These are phyloP conservation scores for Apis mellifera DNA, from an alignment of 1,140 invertebrate genomes.

Conservation along the genomic window DNA sequence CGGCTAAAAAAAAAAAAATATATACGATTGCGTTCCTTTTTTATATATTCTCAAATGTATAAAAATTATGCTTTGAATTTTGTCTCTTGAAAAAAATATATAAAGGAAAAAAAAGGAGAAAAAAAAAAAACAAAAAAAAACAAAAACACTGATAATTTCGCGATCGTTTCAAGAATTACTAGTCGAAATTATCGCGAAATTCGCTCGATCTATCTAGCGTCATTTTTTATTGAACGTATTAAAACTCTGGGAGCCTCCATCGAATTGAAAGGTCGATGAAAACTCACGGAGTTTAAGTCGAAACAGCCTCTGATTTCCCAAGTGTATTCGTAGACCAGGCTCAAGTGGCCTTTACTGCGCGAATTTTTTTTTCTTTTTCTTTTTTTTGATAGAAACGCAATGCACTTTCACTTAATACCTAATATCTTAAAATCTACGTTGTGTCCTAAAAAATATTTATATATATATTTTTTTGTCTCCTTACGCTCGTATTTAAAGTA, in stretches of 20 bases:
- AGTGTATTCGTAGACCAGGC: conserved; percentile 28
- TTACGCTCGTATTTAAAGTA: background rate
- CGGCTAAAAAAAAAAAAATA: conserved; percentile 30
- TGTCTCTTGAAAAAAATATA: background rate
- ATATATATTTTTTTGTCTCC: conserved; percentile 45
- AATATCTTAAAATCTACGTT: conserved; percentile 46
- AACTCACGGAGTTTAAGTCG: conserved; percentile 14
- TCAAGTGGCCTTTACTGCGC: background rate
- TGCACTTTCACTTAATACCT: conserved; percentile 56
- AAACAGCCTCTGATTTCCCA: background rate
- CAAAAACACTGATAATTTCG: conserved; percentile 30
- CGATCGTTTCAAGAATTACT: conserved; percentile 39
- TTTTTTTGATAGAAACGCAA: conserved; percentile 40
- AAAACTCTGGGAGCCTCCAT: conserved; percentile 18
- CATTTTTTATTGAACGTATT: background rate
- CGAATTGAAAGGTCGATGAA: conserved; percentile 25
- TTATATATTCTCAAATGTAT: background rate
- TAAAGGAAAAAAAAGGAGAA: background rate
- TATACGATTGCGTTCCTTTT: conserved; percentile 22
- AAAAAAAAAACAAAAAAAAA: background rate
- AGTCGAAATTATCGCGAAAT: conserved; percentile 49
- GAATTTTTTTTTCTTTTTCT: background rate
- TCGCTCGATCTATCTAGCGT: background rate
- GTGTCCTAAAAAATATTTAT: conserved; percentile 50
- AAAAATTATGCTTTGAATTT: conserved; percentile 9